Evolutionary conservation across 2,113 vertebrate species (phyloP), one percentile per base, ranked within the genome.

Genomic region (Dicentrarchus labrax): DNA sequence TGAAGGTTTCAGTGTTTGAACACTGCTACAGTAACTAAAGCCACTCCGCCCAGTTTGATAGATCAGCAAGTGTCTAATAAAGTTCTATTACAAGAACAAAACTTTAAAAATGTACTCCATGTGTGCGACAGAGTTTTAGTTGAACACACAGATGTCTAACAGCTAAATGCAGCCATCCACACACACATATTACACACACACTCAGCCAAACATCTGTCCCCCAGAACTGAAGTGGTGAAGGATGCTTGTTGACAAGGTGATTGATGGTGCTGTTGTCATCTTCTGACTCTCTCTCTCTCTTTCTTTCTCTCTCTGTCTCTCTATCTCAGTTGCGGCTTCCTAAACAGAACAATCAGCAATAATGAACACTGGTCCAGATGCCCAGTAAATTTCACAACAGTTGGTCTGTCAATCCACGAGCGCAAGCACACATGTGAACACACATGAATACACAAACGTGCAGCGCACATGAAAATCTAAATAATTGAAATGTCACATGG

Each of bases 211-310:
- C 91, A 94, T 91, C 90, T 93, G 90, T 82, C 78, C 62, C 50
- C 62, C 41, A 66, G 48, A 56, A 76, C 72, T 83, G 76, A 85
- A 86, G 83, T 84, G 69, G 56, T 56, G 57, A 88, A 88, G 80
- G 85, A 89, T 92, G 83, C 83, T 91, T 9, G 54, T 89, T 91
- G 92, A 92, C 90, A 91, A 86, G 73, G 82, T 91, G 90, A 94
- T 89, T 91, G 90, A 94, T 91, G 88, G 78, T n/a, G 59, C 82
- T 75, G 82, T 79, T 86, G 86, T 91, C 90, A 84, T 86, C 75
- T 79, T 82, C 56, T 88, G 78, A 86, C 86, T 84, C 43, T 47
- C 76, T 78, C 65, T 81, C 24, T 41, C 48, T 65, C 16, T 68
- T 15, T 76, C 3, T 70, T 39, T 66, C 39, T 80, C 64, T 73